Evolutionary conservation across 2,113 vertebrate genomes (phyloP).

Genomic region (Alces alces): DNA sequence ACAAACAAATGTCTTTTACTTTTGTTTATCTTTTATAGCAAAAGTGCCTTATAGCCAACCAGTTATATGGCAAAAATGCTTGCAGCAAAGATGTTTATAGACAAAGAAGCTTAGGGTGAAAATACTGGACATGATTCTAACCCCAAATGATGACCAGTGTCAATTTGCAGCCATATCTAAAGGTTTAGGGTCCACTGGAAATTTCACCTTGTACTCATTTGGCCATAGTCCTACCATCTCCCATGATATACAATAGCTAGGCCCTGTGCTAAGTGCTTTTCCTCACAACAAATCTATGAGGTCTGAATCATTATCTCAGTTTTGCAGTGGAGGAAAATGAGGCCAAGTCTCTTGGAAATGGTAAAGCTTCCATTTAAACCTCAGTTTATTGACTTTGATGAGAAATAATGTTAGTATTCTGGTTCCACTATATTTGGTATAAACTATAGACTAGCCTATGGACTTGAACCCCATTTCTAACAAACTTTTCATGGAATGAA

Average conservation of each 20-base stretch:
- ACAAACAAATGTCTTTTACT: background rate
- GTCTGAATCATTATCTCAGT: background rate
- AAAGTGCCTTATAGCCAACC: background rate
- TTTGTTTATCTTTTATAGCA: background rate
- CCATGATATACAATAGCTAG: background rate
- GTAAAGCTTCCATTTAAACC: background rate
- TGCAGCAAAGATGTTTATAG: background rate
- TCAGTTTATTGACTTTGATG: background rate
- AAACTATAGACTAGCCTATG: background rate
- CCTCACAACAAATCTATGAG: background rate
- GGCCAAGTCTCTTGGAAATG: background rate
- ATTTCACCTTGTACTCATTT: background rate
- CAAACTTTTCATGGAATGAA: background rate
- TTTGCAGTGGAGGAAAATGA: background rate
- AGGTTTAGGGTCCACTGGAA: background rate
- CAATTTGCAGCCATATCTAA: background rate
- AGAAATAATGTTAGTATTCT: background rate
- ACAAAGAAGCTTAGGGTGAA: background rate
- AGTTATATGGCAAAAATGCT: background rate
- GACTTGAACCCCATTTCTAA: background rate
- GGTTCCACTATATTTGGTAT: background rate
- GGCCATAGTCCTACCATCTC: background rate
- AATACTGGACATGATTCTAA: background rate
- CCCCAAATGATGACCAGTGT: background rate
- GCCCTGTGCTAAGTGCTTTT: background rate